These are phyloP conservation scores for Sesia apiformis DNA, from an alignment of 2,888 invertebrate species.

Conservation along the genomic window DNA sequence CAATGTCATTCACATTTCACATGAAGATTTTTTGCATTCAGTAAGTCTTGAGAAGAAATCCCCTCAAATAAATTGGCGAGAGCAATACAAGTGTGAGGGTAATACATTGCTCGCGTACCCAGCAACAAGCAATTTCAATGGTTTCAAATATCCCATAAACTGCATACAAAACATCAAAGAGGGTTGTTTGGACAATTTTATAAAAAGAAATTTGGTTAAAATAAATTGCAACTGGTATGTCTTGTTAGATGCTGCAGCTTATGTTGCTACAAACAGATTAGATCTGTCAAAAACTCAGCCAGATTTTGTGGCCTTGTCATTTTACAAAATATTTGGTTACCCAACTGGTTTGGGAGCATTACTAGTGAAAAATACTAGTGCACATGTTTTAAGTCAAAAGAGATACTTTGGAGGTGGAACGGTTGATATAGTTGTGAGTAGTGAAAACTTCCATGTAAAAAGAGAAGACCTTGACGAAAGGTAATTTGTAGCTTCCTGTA, in stretches of 20 bases:
- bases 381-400: constrained; percentile 75
- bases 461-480: constrained; percentile 80
- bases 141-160: constrained; percentile 88
- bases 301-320: constrained; percentile 93
- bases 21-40: constrained; percentile 70
- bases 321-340: constrained; percentile 97
- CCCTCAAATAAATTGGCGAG: constrained; percentile 9
- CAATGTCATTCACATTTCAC: constrained; percentile 72
- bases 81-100: constrained; percentile 28
- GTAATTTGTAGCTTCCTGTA: constrained; percentile 47
- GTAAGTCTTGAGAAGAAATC: constrained; percentile 16
- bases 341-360: constrained; percentile 96
- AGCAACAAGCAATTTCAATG: constrained; percentile 96
- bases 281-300: constrained; percentile 83
- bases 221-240: constrained; percentile 79
- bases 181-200: constrained; percentile 68
- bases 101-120: constrained; percentile 86
- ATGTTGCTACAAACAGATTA: constrained; percentile 83
- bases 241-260: constrained; percentile 90
- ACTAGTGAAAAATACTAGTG: constrained; percentile 81
- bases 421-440: constrained; percentile 86
- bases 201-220: constrained; percentile 44
- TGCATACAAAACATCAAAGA: constrained; percentile 79
- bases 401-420: constrained; percentile 96
- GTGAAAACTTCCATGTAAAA: constrained; percentile 81